These are phyloP conservation scores for Formica selysi DNA, from an alignment of 1,140 invertebrate genomes.

Conservation along the genomic window DNA sequence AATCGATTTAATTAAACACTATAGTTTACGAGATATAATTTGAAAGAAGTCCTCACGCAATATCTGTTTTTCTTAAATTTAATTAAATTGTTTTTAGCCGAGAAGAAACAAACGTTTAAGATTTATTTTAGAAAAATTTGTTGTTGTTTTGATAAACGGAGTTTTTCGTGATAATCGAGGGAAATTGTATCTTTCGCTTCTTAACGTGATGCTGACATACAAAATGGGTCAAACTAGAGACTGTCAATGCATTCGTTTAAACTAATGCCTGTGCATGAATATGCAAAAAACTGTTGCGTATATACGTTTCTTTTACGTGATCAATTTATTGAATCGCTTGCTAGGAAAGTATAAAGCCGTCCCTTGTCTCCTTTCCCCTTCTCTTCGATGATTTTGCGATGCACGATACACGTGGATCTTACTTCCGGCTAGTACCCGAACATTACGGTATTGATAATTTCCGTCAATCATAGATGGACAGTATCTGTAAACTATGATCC, in stretches of 20 bases:
- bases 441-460: conserved; percentile 82
- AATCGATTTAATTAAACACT: conserved; percentile 1
- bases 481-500: conserved; percentile 18
- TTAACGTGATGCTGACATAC: neutral
- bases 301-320: conserved; percentile 77
- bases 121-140: neutral
- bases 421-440: conserved; percentile 81
- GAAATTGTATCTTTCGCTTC: neutral
- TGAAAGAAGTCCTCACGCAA: neutral
- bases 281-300: conserved; percentile 70
- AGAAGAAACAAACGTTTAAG: neutral
- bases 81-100: neutral
- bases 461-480: conserved; percentile 74
- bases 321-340: conserved; percentile 75
- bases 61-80: neutral
- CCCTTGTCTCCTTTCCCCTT: conserved; percentile 39
- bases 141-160: neutral
- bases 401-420: conserved; percentile 76
- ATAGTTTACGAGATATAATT: neutral
- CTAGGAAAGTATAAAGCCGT: conserved; percentile 69
- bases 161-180: neutral
- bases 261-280: conserved; percentile 66
- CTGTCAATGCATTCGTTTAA: conserved; percentile 38
- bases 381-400: conserved; percentile 69
- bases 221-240: conserved; percentile 11